phyloP scores from a whole-genome alignment of 2,888 invertebrate genomes.

The Campoletis raptor region DNA sequence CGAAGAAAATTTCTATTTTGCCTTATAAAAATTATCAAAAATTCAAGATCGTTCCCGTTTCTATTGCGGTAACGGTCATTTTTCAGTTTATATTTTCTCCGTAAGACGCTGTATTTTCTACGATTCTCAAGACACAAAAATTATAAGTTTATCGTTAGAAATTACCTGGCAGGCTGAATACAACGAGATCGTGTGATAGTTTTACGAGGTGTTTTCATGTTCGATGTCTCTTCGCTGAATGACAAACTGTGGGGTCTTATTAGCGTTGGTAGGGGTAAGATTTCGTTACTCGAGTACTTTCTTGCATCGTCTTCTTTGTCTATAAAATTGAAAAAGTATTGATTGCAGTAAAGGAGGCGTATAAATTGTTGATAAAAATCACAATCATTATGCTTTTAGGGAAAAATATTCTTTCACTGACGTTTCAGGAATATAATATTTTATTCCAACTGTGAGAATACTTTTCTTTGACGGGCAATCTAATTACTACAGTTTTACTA shows the following conservation, averaged over 20 bases:
- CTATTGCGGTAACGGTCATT: neutral
- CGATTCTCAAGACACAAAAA: neutral
- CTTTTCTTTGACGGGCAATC: too few species aligned
- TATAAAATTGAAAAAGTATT: conserved; percentile 30
- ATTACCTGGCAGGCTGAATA: conserved; percentile 76
- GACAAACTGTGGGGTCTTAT: conserved; percentile 78
- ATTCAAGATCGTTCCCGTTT: too few species aligned
- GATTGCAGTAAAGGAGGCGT: too few species aligned
- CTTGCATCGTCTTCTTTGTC: conserved; percentile 67
- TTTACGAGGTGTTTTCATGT: conserved; percentile 68
- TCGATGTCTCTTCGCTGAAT: conserved; percentile 74
- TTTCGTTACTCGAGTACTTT: conserved; percentile 63
- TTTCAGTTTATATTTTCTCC: neutral
- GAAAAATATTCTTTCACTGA: too few species aligned
- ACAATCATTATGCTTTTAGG: too few species aligned
- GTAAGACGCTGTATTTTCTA: neutral
- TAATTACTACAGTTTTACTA: too few species aligned
- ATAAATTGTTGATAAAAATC: conserved; percentile 18
- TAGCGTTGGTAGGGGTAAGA: conserved; percentile 75
- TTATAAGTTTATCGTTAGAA: neutral
- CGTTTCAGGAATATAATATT: too few species aligned
- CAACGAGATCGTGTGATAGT: conserved; percentile 73
- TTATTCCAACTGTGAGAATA: too few species aligned
- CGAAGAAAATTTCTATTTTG: neutral
- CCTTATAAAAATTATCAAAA: too few species aligned